Evolutionary conservation across 2,113 vertebrate genomes (phyloP), one percentile per base, ranked within the genome.

Genomic region (Stigmatopora nigra): DNA sequence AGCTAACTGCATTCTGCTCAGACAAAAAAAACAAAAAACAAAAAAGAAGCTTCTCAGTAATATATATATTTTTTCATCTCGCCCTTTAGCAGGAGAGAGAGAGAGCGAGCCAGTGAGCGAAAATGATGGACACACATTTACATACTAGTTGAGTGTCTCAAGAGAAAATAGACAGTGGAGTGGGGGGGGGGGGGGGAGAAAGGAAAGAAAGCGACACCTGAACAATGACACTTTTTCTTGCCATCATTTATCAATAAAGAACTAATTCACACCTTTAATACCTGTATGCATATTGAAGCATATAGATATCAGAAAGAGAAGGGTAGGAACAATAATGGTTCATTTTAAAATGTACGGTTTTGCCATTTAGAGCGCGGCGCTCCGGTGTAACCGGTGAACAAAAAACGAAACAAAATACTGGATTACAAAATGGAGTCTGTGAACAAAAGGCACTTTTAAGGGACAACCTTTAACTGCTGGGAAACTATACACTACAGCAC

Each of bases 371-470:
- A 75, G 62, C 17, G 67, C 78, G n/a, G 73, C 76, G 52, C 78
- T 80, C 71, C 58, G 75, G 81, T 73, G 46, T 79, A 72, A 81
- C 82, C 77, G 66, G 71, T 73, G 68, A 75, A 77, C 69, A 63
- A 80, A 63, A 80, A 63, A 77, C 68, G 70, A 68, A 70, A 63
- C 13, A 19, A 73, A 72, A 69, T 82, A 88, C 73, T 90, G 84
- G 81, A 86, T 89, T 89, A 90, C 87, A 89, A 88, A 90, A 89
- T 87, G 88, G 85, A 87, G 81, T 89, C 88, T 89, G 89, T 90
- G 89, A 90, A 90, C 91, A 90, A 91, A 91, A 92, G 91, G 90
- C 91, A 92, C 91, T 91, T 91, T 91, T 88, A 90, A 90, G 86
- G 87, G 90, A 91, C 89, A 87, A 91, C 90, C 88, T 91, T 91